Percentiles rank a stretch among this genome's conserved stretches.
Evolutionary conservation across 2,888 invertebrate species (phyloP).

Genomic region (Ashinkailepas kermadecensis): DNA sequence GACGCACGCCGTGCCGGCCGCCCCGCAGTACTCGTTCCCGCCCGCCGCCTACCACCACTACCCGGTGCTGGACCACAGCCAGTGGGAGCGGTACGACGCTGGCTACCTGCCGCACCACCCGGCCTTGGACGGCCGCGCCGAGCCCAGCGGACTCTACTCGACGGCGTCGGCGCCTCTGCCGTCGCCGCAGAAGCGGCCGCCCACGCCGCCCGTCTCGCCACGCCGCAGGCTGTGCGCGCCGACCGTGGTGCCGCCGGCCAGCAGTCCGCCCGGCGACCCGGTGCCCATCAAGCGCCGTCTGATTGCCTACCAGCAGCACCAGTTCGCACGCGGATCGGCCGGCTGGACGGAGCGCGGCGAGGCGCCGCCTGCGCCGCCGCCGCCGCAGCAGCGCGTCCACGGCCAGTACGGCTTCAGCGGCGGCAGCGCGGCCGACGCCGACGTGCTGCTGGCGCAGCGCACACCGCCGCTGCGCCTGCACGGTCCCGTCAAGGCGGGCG

Average conservation of each 20-base stretch:
- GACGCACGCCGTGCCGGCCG: background rate
- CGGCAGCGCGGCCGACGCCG: background rate
- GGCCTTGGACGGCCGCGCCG: background rate
- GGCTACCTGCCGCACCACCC: background rate
- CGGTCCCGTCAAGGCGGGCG: background rate
- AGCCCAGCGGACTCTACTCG: background rate
- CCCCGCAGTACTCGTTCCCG: background rate
- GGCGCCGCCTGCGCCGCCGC: background rate
- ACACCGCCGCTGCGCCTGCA: background rate
- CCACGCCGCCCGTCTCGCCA: slow-evolving; percentile 12
- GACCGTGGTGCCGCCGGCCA: slow-evolving; percentile 16
- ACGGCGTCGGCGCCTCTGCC: background rate
- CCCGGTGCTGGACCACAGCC: background rate
- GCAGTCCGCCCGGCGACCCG: background rate
- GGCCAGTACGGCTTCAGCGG: background rate
- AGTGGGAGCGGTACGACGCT: slow-evolving; percentile 1
- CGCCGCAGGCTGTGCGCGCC: slow-evolving; percentile 13
- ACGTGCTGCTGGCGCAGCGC: background rate
- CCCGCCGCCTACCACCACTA: slow-evolving; percentile 9
- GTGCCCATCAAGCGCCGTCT: slow-evolving; percentile 17
- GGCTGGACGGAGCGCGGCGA: background rate
- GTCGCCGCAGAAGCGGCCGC: slow-evolving; percentile 11
- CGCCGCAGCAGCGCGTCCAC: background rate
- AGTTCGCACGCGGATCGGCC: background rate
- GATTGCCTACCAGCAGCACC: slow-evolving; percentile 9